phyloP scores from a whole-genome alignment of 2,888 invertebrate genomes.

The Gymnocheta viridis region DNA sequence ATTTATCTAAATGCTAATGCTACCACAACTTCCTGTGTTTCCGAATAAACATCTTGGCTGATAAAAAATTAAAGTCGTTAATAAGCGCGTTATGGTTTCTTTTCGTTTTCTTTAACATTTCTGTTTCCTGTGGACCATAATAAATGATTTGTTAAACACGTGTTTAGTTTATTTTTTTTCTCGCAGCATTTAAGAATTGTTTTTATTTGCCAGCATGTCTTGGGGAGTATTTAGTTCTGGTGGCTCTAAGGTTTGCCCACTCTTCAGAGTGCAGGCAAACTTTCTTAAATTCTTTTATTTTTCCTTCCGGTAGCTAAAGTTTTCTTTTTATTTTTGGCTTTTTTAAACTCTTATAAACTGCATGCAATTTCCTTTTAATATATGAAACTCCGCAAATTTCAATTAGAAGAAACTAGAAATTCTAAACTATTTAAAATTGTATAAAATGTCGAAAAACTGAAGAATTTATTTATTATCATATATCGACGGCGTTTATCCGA shows the following conservation, averaged over 20 bases:
- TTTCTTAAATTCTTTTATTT: not conserved
- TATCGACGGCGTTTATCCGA: too few species aligned
- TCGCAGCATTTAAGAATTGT: not conserved
- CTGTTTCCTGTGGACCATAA: not conserved
- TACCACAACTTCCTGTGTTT: not conserved
- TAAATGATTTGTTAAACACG: constrained; percentile 27
- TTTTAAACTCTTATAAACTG: not conserved
- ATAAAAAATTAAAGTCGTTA: not conserved
- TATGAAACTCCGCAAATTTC: too few species aligned
- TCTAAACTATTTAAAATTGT: too few species aligned
- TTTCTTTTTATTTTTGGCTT: not conserved
- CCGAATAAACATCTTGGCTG: too few species aligned
- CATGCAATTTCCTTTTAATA: too few species aligned
- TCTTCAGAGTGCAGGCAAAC: not conserved
- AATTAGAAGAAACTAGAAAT: too few species aligned
- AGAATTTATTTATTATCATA: too few species aligned
- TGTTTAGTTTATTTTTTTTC: not conserved
- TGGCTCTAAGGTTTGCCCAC: not conserved
- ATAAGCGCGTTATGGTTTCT: not conserved
- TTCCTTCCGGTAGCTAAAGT: not conserved
- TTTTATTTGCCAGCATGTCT: not conserved
- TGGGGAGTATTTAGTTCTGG: not conserved
- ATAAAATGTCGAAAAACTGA: too few species aligned
- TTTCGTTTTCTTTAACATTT: not conserved
- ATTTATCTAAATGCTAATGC: constrained; percentile 23